phyloP scores from a whole-genome alignment of 2,888 invertebrate genomes.

The Drosophila recens region DNA sequence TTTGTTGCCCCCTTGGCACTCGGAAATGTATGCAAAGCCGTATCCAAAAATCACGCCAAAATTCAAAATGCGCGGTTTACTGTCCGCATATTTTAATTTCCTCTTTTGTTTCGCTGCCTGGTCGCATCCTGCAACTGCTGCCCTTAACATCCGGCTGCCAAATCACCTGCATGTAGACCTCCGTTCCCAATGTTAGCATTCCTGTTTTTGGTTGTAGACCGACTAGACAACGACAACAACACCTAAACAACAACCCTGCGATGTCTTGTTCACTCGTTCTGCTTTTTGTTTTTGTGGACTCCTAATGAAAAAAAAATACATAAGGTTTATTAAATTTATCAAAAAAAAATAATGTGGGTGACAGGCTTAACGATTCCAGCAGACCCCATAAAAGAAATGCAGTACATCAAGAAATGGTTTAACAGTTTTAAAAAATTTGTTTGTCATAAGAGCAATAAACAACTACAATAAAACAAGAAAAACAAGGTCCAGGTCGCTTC shows the following conservation, averaged over 20 bases:
- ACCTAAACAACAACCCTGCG: neutral
- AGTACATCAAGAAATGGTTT: too few relatives aligned
- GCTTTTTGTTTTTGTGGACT: neutral
- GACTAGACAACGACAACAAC: neutral
- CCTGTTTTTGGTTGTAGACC: neutral
- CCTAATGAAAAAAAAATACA: neutral
- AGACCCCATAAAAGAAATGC: too few relatives aligned
- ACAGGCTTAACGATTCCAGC: too few relatives aligned
- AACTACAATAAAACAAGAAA: too few relatives aligned
- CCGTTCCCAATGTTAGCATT: neutral
- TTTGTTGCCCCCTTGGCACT: constrained; percentile 35
- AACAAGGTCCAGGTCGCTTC: too few relatives aligned
- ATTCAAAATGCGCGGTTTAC: constrained; percentile 79
- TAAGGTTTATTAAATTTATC: too few relatives aligned
- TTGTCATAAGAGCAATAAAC: too few relatives aligned
- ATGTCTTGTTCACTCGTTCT: neutral
- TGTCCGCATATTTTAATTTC: constrained; percentile 82
- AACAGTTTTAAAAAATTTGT: too few relatives aligned
- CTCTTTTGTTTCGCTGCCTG: constrained; percentile 71
- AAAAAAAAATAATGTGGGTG: too few relatives aligned
- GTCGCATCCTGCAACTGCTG: constrained; percentile 58
- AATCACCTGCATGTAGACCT: constrained; percentile 44
- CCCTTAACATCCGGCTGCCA: constrained; percentile 76
- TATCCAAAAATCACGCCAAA: constrained; percentile 75
- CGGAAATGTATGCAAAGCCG: constrained; percentile 75